Evolutionary conservation across 2,888 invertebrate genomes (phyloP).

Genomic region (Hemithea aestivaria): DNA sequence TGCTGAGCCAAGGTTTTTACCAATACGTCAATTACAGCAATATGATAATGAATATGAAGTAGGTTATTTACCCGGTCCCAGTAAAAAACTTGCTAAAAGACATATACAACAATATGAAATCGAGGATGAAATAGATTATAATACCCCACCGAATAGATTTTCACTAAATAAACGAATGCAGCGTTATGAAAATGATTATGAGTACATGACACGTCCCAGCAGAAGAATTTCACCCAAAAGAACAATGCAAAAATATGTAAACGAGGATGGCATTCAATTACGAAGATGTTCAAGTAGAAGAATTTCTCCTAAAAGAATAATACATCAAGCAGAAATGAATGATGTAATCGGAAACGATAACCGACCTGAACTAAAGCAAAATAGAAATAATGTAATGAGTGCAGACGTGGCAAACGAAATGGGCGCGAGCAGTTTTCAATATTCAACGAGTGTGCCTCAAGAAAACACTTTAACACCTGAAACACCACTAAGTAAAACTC

Average conservation of each 20-base stretch:
- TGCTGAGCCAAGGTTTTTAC: too few relatives aligned
- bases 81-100: too few relatives aligned
- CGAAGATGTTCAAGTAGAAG: slow-evolving; percentile 6
- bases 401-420: slow-evolving; percentile 29
- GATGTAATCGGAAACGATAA: slow-evolving; percentile 27
- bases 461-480: slow-evolving; percentile 35
- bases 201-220: background rate
- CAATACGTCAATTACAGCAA: too few relatives aligned
- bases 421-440: slow-evolving; percentile 37
- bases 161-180: too few relatives aligned
- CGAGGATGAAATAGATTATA: too few relatives aligned
- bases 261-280: slow-evolving; percentile 1
- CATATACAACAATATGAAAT: too few relatives aligned
- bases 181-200: slow-evolving; percentile 17
- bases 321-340: slow-evolving; percentile 24
- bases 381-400: slow-evolving; percentile 12
- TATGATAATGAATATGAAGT: too few relatives aligned
- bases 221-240: slow-evolving; percentile 3
- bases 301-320: slow-evolving; percentile 25
- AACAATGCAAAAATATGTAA: background rate
- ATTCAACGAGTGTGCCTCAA: slow-evolving; percentile 31
- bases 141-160: too few relatives aligned
- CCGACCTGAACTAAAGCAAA: slow-evolving; percentile 19
- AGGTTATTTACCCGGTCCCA: too few relatives aligned
- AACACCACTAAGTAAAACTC: slow-evolving; percentile 44